Conservation (phyloP, 2,888 invertebrate species). For the Drosophila greeni region DNA sequence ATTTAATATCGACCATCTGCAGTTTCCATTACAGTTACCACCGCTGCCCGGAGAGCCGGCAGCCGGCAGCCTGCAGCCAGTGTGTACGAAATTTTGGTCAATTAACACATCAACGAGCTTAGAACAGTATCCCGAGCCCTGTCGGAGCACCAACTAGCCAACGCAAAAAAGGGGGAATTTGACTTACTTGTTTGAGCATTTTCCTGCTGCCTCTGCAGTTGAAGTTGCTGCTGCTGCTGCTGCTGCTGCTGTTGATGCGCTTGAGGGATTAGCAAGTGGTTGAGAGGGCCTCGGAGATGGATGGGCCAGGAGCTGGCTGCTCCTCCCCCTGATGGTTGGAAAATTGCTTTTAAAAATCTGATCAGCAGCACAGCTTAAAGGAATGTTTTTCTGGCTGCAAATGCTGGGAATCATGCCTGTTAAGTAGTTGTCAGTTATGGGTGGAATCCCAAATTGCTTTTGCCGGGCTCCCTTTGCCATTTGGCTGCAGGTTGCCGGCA, state of each 20-base stretch:
- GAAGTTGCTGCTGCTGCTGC: slow-evolving; percentile 10
- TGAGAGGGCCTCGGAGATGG: slow-evolving; percentile 3
- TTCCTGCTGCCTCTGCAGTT: slow-evolving; percentile 15
- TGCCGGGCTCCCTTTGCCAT: slow-evolving; percentile 2
- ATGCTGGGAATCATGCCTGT: slow-evolving; percentile 17
- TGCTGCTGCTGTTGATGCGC: slow-evolving; percentile 50
- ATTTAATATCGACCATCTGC: slow-evolving; percentile 69
- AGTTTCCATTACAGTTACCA: slow-evolving; percentile 44
- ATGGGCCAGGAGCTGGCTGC: slow-evolving; percentile 20
- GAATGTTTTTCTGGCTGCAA: slow-evolving; percentile 18
- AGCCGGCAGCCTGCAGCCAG: slow-evolving; percentile 47
- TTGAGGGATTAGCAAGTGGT: slow-evolving; percentile 44
- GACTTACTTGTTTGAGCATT: slow-evolving; percentile 58
- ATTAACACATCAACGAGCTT: slow-evolving; percentile 76
- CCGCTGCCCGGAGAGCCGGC: slow-evolving; percentile 21
- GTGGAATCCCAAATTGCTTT: slow-evolving; percentile 16
- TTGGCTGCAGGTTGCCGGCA: slow-evolving; percentile 1
- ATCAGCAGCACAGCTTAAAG: slow-evolving; percentile 15
- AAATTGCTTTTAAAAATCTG: slow-evolving; percentile 55
- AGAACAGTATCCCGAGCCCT: slow-evolving; percentile 45
- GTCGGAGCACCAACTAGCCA: slow-evolving; percentile 17
- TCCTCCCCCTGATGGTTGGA: slow-evolving; percentile 43
- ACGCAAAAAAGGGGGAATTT: slow-evolving; percentile 33
- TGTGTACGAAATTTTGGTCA: slow-evolving; percentile 74
- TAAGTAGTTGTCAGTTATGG: slow-evolving; percentile 19